Percentiles rank a stretch among this genome's conserved stretches.
phyloP scores from a whole-genome alignment of 2,113 vertebrate species.

The Syrrhaptes paradoxus region DNA sequence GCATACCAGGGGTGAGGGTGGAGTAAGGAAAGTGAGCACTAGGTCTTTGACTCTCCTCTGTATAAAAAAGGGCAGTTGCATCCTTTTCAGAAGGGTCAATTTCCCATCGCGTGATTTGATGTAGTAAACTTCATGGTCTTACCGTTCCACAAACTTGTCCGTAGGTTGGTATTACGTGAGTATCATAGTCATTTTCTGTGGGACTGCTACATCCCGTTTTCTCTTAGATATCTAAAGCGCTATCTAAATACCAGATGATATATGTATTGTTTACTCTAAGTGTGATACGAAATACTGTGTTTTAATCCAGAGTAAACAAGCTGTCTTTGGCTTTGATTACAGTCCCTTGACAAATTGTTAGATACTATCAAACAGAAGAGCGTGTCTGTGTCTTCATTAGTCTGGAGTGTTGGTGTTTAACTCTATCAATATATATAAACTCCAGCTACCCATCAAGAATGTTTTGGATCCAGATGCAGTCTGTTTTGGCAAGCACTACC shows the following conservation, averaged over 20 bases:
- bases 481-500: not conserved
- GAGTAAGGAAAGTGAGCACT: not conserved
- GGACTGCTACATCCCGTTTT: not conserved
- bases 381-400: not conserved
- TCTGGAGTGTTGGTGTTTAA: not conserved
- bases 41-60: not conserved
- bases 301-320: not conserved
- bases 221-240: not conserved
- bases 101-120: rapidly evolving
- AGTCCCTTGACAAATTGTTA: not conserved
- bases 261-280: not conserved
- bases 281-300: not conserved
- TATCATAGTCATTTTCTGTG: not conserved
- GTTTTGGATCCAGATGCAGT: not conserved
- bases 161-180: not conserved
- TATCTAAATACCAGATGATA: not conserved
- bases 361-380: not conserved
- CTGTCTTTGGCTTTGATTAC: not conserved
- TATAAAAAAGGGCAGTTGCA: not conserved
- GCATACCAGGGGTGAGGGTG: not conserved
- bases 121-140: not conserved
- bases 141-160: rapidly evolving
- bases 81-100: not conserved
- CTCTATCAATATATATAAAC: not conserved
- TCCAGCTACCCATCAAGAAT: not conserved